These are phyloP conservation scores for Coreius guichenoti DNA, from an alignment of 2,797 vertebrate species.

Conservation along the genomic window DNA sequence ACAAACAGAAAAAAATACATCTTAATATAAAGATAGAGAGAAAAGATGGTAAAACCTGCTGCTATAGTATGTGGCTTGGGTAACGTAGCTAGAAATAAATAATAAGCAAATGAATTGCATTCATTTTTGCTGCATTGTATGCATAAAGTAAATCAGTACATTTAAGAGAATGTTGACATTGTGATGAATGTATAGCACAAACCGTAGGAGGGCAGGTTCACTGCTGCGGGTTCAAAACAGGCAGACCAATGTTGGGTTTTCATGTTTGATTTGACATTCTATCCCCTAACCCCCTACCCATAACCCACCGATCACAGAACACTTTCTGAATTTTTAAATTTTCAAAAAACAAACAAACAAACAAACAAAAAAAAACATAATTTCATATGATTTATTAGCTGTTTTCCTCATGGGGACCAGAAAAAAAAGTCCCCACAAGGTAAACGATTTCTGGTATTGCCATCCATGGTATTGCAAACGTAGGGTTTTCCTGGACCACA, in stretches of 20 bases:
- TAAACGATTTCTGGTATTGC: no score
- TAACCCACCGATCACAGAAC: no score
- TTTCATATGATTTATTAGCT: no score
- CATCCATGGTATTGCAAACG: no score
- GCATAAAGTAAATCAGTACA: background rate
- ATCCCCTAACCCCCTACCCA: background rate
- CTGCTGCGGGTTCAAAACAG: background rate
- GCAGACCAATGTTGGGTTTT: background rate
- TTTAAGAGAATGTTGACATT: slow-evolving; percentile 41
- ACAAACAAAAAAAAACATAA: no score
- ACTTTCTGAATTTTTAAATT: no score
- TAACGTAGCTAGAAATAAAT: background rate
- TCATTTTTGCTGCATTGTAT: background rate
- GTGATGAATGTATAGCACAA: slow-evolving; percentile 36
- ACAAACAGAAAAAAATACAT: background rate
- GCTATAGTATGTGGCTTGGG: background rate
- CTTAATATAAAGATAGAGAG: background rate
- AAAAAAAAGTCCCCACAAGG: no score
- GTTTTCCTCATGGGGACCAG: no score
- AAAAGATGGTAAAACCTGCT: background rate
- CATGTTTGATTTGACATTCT: background rate
- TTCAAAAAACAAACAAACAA: no score
- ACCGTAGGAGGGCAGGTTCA: background rate
- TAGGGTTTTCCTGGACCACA: no score
- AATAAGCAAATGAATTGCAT: background rate